Percentiles rank a stretch among this genome's conserved stretches.
These are phyloP conservation scores for Plagodis pulveraria DNA, from an alignment of 2,888 invertebrate species.

Conservation along the genomic window DNA sequence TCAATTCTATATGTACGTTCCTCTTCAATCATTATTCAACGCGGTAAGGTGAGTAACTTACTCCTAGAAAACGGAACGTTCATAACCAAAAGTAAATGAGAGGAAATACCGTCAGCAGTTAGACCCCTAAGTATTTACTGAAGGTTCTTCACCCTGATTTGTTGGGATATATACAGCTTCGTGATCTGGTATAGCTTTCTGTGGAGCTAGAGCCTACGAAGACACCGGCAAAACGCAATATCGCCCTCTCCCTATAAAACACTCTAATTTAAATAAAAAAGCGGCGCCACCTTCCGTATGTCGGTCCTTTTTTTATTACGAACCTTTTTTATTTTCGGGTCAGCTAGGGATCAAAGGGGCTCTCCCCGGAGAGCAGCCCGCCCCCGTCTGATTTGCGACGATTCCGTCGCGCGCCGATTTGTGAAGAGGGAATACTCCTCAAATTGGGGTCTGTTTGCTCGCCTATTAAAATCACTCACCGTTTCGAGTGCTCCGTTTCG, in stretches of 20 bases:
- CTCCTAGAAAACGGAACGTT: conserved; percentile 50
- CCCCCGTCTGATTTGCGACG: conserved; percentile 79
- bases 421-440: conserved; percentile 80
- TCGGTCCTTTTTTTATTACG: conserved; percentile 83
- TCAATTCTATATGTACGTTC: conserved; percentile 27
- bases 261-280: conserved; percentile 86
- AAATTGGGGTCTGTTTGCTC: conserved; percentile 79
- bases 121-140: conserved; percentile 60
- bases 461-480: conserved; percentile 82
- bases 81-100: conserved; percentile 50
- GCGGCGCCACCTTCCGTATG: conserved; percentile 85
- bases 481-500: conserved; percentile 58
- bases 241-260: conserved; percentile 83
- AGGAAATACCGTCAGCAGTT: conserved; percentile 51
- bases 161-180: conserved; percentile 60
- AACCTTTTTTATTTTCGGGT: conserved; percentile 85
- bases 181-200: conserved; percentile 65
- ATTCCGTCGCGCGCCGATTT: conserved; percentile 79
- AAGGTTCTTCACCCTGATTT: conserved; percentile 63
- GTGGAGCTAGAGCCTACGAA: conserved; percentile 69
- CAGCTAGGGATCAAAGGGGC: conserved; percentile 84
- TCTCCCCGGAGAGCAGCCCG: conserved; percentile 73
- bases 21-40: conserved; percentile 45
- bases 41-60: conserved; percentile 37
- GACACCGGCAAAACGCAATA: conserved; percentile 83